Evolutionary conservation across 2,113 vertebrate genomes (phyloP).

Genomic region (Callocephalon fimbriatum): DNA sequence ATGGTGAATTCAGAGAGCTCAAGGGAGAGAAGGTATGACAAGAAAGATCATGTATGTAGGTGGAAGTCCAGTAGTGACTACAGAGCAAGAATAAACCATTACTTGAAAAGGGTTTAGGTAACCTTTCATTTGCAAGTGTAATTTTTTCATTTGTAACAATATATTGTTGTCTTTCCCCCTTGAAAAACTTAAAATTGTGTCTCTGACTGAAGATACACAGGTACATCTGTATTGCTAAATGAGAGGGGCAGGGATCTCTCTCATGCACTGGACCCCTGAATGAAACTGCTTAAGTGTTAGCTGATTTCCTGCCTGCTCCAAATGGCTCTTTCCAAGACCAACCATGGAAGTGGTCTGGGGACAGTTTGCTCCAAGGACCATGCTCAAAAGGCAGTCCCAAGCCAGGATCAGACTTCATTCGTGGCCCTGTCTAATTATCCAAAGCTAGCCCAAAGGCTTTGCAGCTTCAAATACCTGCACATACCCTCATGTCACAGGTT

Average conservation of each 20-base stretch:
- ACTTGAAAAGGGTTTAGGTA: background rate
- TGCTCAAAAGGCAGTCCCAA: background rate
- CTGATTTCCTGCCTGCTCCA: background rate
- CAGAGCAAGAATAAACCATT: background rate
- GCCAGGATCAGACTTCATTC: background rate
- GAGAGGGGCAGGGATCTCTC: background rate
- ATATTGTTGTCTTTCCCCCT: background rate
- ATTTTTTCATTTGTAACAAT: background rate
- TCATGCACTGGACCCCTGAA: rapidly evolving
- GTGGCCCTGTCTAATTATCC: background rate
- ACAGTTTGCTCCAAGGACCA: background rate
- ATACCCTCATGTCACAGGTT: background rate
- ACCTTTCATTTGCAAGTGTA: background rate
- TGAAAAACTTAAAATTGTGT: background rate
- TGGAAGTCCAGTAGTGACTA: background rate
- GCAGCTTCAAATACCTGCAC: background rate
- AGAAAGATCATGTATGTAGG: background rate
- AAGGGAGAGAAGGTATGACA: background rate
- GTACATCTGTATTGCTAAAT: background rate
- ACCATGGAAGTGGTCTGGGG: background rate
- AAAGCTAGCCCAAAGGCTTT: background rate
- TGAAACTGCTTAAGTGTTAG: background rate
- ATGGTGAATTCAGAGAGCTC: background rate
- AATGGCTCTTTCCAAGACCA: background rate
- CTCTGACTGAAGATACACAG: background rate